Base-by-base conservation (phyloP, 2,797 vertebrate species). In the Margarornis squamiger region DNA sequence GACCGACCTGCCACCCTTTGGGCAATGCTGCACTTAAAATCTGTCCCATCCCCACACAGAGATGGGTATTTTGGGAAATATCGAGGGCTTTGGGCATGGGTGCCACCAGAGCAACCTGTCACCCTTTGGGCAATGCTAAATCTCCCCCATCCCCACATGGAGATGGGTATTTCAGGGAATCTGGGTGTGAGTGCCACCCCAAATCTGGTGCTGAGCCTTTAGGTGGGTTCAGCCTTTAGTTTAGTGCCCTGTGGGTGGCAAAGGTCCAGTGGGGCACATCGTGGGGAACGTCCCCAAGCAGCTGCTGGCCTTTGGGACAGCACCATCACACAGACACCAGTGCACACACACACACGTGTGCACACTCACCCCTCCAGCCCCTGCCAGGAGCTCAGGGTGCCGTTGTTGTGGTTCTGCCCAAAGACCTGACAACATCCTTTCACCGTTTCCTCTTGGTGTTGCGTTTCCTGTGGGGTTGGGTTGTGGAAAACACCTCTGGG, bases 361-460 rank as follows among this genome's bases (percentile, higher is more conserved):
- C 4, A 1, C 16, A 5, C 21, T 9, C 49, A 51, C 27, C 49
- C 27, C 21, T 51, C 32, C 65, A 32, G 55, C 20, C 58, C 20
- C 52, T 3, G 3, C 15, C 19, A 29, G 2, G 6, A 72, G 26
- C 8, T 0, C 66, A 36, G 0, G 0, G 11, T 45, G 34, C 38
- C 4, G 1, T 55, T 14, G 4, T 6, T 4, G 6, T 12, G 36
- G n/a, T 48, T 55, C 61, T 77, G 54, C 43, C 62, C 39, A 22
- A 29, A 38, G 58, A 49, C 49, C 55, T 30, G 46, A 70, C 0
- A 7, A 39, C 10, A 34, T 17, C 2, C 0, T 68, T 75, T 46
- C 70, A 27, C 29, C 17, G 10, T 67, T 95, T 96, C 94, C 81
- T 76, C 59, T 86, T 45, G 1, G 2, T 55, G 55, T 66, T 76